Base-by-base conservation (phyloP, 2,797 vertebrate genomes). In the Bradypodion ventrale region DNA sequence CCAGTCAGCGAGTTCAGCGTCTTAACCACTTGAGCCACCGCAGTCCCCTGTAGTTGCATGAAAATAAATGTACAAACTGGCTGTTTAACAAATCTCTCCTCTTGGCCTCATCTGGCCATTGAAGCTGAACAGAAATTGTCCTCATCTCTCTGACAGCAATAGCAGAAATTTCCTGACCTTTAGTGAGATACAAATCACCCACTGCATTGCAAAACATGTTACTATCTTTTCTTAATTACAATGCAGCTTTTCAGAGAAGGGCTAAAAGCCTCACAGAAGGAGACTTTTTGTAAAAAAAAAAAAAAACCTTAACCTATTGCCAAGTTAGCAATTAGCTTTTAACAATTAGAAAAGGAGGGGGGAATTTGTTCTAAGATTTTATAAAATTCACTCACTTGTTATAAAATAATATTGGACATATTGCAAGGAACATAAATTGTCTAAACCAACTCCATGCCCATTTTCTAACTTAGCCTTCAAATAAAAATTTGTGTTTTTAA, bases 191-290 rank as follows among this genome's bases (percentile, higher is more conserved):
- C 13, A 76, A 81, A 80, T 59, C 44, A 59, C 63, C 80, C 13
- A 56, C 15, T 56, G 52, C 35, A 66, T 56, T 27, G 62, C 46
- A 59, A 66, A 82, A 19, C 42, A 37, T 69, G 70, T 60, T 68
- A 35, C 40, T 85, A 60, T 70, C 40, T 78, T 52, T 84, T 29
- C 74, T 52, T 82, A 82, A 82, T 85, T 85, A 63, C 32, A 72
- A 35, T 63, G 5, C 32, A 12, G 3, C 59, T 77, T 84, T 56
- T 77, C 78, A 60, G 40, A 2, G 0, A 40, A 80, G 27, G 68
- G 62, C 16, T 75, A 63, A 68, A 29, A 59, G 65, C 63, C 46
- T 60, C 8, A 5, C 56, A 46, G 73, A 63, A 29, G 35, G n/a
- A 49, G 79, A 65, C 62, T 59, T 37, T n/a, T n/a, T n/a, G n/a